Evolutionary conservation across 2,888 invertebrate genomes (phyloP), one percentile per base, ranked within the genome.

Genomic region (Amblyjoppa fuscipennis): DNA sequence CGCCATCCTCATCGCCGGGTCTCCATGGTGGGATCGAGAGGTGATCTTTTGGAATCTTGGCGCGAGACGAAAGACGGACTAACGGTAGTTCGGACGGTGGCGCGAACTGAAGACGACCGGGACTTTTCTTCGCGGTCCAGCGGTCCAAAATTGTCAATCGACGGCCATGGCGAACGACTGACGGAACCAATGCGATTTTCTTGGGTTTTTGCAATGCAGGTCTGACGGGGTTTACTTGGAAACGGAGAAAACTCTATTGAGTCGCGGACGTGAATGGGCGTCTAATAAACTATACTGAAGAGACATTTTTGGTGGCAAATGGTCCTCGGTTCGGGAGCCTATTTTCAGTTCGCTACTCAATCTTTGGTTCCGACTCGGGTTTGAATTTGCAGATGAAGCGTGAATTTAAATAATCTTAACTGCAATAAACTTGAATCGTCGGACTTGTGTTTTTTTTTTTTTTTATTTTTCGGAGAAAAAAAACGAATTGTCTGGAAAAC

Each of bases 31-130:
- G 25, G 70, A 70, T 11, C 2, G 41, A 49, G 45, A 13, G 45
- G 16, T 7, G 59, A 51, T 45, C 45, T 16, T 16, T 45, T 76
- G 45, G 49, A 71, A 49, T 51, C 25, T 31, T 71, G 25, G 41
- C 7, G 56, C 78, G 74, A 74, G 56, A 78, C 81, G 71, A 69
- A 66, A 70, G 41, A 49, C 70, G 49, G 11, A 45, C 73, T 41
- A 31, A 25, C 20, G 56, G 45, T 3, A 20, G 51, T n/a, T 34
- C 16, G 28, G 28, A 68, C 45, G 13, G 34, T 11, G 51, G 16
- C 20, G 77, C 2, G 11, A 70, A 20, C 51, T 31, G 49, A 70
- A 34, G 11, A 51, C 28, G 4, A 45, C 20, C 53, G 45, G 38
- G 45, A 49, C 25, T 49, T 71, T 70, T 70, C 68, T 76, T 73